A percentile compares a stretch with the other conserved stretches of the same genome.
These are phyloP conservation scores for Tiliacea aurago DNA, from an alignment of 2,888 invertebrate species.

Conservation along the genomic window DNA sequence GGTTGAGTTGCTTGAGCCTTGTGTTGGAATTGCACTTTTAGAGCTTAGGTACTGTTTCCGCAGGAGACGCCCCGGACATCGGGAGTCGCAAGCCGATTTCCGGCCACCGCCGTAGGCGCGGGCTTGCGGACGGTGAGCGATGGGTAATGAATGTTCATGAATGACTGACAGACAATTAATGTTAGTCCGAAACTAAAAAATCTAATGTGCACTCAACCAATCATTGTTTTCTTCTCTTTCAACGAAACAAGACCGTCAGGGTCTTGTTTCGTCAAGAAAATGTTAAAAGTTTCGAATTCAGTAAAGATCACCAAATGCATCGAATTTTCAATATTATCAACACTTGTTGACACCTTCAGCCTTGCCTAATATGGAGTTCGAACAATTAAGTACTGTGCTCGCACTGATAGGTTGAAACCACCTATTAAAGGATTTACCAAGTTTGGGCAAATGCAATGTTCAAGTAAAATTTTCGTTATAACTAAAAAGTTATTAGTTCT, in stretches of 20 bases:
- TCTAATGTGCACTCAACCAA: background rate
- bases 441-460: constrained; percentile 21
- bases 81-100: no score
- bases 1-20: background rate
- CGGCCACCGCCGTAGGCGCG: no score
- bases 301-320: background rate
- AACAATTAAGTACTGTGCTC: constrained; percentile 14
- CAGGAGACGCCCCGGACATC: no score
- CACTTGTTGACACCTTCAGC: background rate
- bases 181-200: background rate
- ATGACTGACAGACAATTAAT: background rate
- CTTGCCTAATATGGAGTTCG: background rate
- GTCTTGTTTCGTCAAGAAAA: no score
- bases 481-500: constrained; percentile 31
- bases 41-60: background rate
- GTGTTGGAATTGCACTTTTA: background rate
- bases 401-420: background rate
- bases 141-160: no score
- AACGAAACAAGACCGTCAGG: background rate
- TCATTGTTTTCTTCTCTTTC: background rate
- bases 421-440: constrained; percentile 21
- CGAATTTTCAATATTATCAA: background rate
- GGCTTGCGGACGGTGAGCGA: no score
- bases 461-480: constrained; percentile 25
- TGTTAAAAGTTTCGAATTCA: background rate